Evolutionary conservation across 2,888 invertebrate genomes (phyloP).

Genomic region (Campoplex nolae): DNA sequence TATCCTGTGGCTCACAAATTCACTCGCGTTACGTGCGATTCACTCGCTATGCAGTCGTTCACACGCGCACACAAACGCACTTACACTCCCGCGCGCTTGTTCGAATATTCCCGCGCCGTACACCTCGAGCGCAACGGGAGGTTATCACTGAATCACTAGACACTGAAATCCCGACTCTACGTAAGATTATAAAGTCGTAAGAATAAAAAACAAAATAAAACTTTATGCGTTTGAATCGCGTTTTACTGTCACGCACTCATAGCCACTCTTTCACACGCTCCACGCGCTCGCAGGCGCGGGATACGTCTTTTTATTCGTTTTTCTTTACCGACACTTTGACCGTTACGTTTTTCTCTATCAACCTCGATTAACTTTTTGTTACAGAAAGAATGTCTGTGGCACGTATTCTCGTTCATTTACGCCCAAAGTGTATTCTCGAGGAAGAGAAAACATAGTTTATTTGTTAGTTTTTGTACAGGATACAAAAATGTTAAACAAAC

Average conservation of each 20-base stretch:
- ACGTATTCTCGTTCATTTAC: constrained; percentile 55
- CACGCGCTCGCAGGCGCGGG: constrained; percentile 58
- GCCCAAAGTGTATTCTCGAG: constrained; percentile 23
- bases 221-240: constrained; percentile 58
- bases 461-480: background rate
- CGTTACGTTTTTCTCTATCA: constrained; percentile 2
- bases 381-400: constrained; percentile 23
- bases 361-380: constrained; percentile 5
- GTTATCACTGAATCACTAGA: constrained; percentile 40
- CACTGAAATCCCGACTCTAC: constrained; percentile 36
- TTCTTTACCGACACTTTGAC: constrained; percentile 1
- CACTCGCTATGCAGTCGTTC: constrained; percentile 3
- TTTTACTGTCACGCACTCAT: constrained; percentile 81
- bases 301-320: constrained; percentile 34
- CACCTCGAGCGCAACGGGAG: constrained; percentile 13
- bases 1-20: constrained; percentile 25
- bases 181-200: constrained; percentile 7
- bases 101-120: constrained; percentile 41
- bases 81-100: background rate
- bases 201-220: constrained; percentile 26
- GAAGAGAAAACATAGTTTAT: constrained; percentile 42
- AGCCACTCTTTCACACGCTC: constrained; percentile 69
- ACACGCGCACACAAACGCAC: constrained; percentile 24
- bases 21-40: constrained; percentile 28
- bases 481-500: background rate